These are phyloP conservation scores for Homarus americanus DNA, from an alignment of 1,140 invertebrate species.

Conservation along the genomic window DNA sequence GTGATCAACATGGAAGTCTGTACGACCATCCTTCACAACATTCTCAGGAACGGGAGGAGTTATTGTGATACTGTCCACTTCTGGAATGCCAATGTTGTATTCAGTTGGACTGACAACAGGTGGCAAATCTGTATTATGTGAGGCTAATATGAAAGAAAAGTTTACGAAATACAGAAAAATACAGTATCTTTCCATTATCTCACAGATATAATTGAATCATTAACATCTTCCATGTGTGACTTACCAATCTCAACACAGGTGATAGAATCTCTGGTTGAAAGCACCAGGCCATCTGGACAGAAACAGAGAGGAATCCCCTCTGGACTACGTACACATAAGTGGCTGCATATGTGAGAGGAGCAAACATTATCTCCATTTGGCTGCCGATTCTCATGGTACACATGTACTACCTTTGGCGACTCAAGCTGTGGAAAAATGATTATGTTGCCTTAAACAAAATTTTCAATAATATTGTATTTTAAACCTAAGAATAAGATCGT, in stretches of 20 bases:
- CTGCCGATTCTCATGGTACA: constrained; percentile 96
- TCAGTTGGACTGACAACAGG: neutral
- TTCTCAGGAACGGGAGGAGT: neutral
- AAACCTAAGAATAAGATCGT: no score
- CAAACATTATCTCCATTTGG: constrained; percentile 84
- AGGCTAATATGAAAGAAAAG: neutral
- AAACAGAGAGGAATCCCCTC: constrained; percentile 54
- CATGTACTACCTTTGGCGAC: constrained; percentile 96
- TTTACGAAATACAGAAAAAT: neutral
- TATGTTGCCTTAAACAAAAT: no score
- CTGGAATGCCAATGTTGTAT: neutral
- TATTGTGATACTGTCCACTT: neutral
- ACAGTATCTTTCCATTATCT: neutral
- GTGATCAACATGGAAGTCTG: no score
- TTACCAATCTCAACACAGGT: constrained; percentile 43
- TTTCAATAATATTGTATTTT: no score
- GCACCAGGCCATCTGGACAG: constrained; percentile 46
- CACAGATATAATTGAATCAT: no score
- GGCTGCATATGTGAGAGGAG: constrained; percentile 79
- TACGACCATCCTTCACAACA: no score
- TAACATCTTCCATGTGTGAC: neutral
- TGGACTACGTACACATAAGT: constrained; percentile 80
- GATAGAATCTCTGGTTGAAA: constrained; percentile 10
- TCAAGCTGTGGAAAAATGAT: constrained; percentile 78
- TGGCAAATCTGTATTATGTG: neutral